Evolutionary conservation across 2,797 vertebrate species (phyloP).

Genomic region (Emydoidea blandingii): DNA sequence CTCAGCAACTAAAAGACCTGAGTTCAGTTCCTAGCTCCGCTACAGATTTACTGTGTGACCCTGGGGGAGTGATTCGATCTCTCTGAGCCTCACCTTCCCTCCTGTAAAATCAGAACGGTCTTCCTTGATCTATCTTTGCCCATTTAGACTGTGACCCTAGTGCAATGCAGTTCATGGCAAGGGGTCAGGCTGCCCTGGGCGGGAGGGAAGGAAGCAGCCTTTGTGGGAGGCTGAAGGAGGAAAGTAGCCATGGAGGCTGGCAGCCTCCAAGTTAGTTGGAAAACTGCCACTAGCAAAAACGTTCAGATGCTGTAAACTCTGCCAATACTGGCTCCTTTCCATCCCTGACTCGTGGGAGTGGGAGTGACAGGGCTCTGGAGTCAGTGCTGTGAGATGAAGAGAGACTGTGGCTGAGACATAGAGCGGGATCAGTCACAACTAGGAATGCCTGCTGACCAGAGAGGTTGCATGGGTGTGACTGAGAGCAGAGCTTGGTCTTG

Average conservation of each 20-base stretch:
- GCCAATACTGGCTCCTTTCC: not conserved
- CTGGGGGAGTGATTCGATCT: not conserved
- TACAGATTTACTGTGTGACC: not conserved
- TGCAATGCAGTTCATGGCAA: not conserved
- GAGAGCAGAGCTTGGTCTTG: not conserved
- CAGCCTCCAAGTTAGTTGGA: not conserved
- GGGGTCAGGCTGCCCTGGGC: not conserved
- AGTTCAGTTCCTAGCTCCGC: not conserved
- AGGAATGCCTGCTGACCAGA: not conserved
- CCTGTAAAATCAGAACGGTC: not conserved
- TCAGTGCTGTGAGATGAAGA: fast-evolving
- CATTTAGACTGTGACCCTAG: fast-evolving
- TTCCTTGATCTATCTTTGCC: not conserved
- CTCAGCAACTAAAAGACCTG: not conserved
- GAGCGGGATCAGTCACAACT: not conserved
- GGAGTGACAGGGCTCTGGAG: not conserved
- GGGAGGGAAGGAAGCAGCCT: too few relatives aligned
- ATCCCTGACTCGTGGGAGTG: not conserved
- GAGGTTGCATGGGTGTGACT: not conserved
- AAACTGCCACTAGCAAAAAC: not conserved
- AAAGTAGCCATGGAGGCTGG: not conserved
- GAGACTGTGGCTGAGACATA: not conserved
- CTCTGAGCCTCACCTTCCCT: not conserved
- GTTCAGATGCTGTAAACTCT: not conserved
- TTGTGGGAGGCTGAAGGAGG: not conserved